A percentile compares a stretch with the other conserved stretches of the same genome.
Conservation (phyloP, 2,797 vertebrate species). For the Myoxocephalus aenaeus region DNA sequence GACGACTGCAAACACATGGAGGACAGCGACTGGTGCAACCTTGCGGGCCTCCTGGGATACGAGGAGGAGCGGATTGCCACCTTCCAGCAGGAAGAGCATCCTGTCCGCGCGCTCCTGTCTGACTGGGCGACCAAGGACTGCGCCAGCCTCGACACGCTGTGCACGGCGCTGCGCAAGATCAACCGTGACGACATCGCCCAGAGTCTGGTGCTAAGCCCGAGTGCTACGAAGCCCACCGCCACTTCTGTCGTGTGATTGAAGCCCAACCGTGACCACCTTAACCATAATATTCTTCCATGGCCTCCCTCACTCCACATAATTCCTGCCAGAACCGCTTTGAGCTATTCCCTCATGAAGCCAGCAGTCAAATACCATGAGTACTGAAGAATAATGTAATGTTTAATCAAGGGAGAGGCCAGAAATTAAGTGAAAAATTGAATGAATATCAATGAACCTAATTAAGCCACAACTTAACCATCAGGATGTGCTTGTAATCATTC, state of each 20-base stretch:
- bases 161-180: slow-evolving; percentile 90
- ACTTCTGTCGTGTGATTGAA: slow-evolving; percentile 89
- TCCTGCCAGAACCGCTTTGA: slow-evolving; percentile 37
- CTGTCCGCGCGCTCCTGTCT: slow-evolving; percentile 88
- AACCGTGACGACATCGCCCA: slow-evolving; percentile 94
- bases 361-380: slow-evolving; percentile 30
- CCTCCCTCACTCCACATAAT: slow-evolving; percentile 34
- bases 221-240: slow-evolving; percentile 87
- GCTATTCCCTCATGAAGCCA: slow-evolving; percentile 38
- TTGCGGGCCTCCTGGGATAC: slow-evolving; percentile 94
- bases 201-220: slow-evolving; percentile 82
- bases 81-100: slow-evolving; percentile 91
- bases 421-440: slow-evolving; percentile 24
- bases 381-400: slow-evolving; percentile 27
- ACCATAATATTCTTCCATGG: slow-evolving; percentile 37
- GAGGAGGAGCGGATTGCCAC: slow-evolving; percentile 91
- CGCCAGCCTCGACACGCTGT: slow-evolving; percentile 90
- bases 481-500: slow-evolving; percentile 8
- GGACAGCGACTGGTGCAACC: slow-evolving; percentile 92
- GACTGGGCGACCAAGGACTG: slow-evolving; percentile 94
- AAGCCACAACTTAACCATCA: slow-evolving; percentile 10
- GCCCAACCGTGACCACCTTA: slow-evolving; percentile 12
- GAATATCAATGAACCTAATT: slow-evolving; percentile 2
- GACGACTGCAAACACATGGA: slow-evolving; percentile 77
- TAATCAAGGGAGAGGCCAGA: slow-evolving; percentile 13